These are phyloP conservation scores for Aethina tumida DNA, from an alignment of 1,140 invertebrate species.

Conservation along the genomic window DNA sequence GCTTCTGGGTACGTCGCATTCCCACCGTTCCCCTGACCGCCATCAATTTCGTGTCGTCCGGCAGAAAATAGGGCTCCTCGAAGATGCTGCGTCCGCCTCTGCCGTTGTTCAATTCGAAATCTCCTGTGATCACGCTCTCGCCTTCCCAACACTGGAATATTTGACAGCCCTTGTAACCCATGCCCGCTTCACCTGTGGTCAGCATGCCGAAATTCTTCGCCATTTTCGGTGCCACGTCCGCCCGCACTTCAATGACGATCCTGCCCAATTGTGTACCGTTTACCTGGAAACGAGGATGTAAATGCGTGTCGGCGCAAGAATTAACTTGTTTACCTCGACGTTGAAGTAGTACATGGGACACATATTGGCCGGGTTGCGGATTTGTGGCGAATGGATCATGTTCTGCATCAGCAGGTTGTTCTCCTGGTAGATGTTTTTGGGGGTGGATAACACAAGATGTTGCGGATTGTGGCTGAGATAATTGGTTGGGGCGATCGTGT, in stretches of 20 bases:
- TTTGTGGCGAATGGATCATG: constrained; percentile 37
- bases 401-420: constrained; percentile 32
- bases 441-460: constrained; percentile 33
- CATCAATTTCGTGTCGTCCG: constrained; percentile 69
- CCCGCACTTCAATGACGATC: constrained; percentile 73
- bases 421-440: constrained; percentile 30
- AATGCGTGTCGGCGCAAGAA: too few species aligned
- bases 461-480: constrained; percentile 35
- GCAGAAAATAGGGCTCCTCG: constrained; percentile 68
- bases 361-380: constrained; percentile 40
- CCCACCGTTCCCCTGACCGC: constrained; percentile 67
- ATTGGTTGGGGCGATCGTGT: constrained; percentile 33
- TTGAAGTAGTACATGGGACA: constrained; percentile 69
- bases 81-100: constrained; percentile 68
- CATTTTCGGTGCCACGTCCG: constrained; percentile 81
- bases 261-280: constrained; percentile 59
- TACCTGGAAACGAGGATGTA: too few species aligned
- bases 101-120: constrained; percentile 74
- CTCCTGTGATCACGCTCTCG: constrained; percentile 69
- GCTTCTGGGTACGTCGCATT: constrained; percentile 71
- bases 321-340: constrained; percentile 64
- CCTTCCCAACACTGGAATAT: constrained; percentile 77
- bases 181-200: constrained; percentile 66
- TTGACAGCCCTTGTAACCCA: constrained; percentile 67
- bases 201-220: constrained; percentile 79